Conservation (phyloP, 1,140 invertebrate species). For the Helicoverpa armigera region DNA sequence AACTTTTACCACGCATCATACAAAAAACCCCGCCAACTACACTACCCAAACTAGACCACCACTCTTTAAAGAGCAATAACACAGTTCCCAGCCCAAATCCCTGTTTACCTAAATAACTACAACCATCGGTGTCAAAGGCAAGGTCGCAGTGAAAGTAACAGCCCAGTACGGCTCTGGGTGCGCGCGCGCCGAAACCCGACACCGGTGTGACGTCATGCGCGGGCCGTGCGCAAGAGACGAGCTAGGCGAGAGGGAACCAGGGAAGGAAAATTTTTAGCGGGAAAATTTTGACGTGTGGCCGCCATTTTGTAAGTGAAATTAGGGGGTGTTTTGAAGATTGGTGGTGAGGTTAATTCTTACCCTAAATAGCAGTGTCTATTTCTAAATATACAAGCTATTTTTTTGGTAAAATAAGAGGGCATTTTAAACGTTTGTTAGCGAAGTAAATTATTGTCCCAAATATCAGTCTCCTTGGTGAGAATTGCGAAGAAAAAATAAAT, state of each 20-base stretch:
- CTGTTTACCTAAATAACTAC: constrained; percentile 32
- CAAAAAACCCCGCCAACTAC: too few species aligned
- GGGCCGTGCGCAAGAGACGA: constrained; percentile 78
- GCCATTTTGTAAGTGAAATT: neutral
- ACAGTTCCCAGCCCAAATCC: neutral
- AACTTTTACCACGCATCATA: neutral
- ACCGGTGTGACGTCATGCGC: constrained; percentile 76
- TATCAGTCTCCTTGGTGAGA: too few species aligned
- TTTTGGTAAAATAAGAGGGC: neutral
- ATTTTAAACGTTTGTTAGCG: too few species aligned
- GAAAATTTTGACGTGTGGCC: neutral
- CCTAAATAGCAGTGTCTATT: too few species aligned
- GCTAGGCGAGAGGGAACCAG: constrained; percentile 59
- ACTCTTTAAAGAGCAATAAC: too few species aligned
- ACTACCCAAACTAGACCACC: neutral
- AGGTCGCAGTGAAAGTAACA: constrained; percentile 69
- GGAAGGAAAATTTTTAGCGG: neutral
- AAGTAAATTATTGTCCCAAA: too few species aligned
- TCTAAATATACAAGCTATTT: too few species aligned
- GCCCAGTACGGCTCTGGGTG: constrained; percentile 66
- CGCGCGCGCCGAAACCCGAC: constrained; percentile 71
- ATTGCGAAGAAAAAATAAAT: neutral
- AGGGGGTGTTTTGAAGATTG: too few species aligned
- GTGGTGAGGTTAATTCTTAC: too few species aligned
- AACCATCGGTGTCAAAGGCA: constrained; percentile 56